A percentile compares a stretch with the other conserved stretches of the same genome.
Evolutionary conservation across 2,113 vertebrate species (phyloP).

Genomic region (Rhinoderma darwinii): DNA sequence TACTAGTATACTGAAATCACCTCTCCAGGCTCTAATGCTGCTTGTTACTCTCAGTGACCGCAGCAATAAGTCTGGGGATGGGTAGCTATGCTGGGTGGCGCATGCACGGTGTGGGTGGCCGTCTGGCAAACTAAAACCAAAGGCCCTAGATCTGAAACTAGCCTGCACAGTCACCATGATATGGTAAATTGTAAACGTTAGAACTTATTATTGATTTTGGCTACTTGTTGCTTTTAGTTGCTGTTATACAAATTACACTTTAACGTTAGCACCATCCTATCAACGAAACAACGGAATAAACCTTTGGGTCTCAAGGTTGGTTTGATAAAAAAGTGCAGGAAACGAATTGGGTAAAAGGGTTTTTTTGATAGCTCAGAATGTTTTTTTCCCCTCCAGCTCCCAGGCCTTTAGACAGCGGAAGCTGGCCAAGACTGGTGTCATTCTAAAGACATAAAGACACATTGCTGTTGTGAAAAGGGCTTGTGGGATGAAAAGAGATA

Average conservation of each 20-base stretch:
- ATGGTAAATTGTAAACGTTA: no score
- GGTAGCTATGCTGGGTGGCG: no score
- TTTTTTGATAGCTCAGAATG: conserved; percentile 67
- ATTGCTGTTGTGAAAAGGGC: conserved; percentile 72
- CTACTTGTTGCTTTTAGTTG: not conserved
- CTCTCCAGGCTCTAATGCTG: no score
- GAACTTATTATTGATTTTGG: no score
- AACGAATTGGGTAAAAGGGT: conserved; percentile 66
- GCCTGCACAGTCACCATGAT: no score
- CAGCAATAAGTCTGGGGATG: no score
- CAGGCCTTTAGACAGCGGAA: conserved; percentile 73
- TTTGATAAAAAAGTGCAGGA: conserved; percentile 1
- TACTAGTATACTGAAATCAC: no score
- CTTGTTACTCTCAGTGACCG: no score
- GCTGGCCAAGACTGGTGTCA: conserved; percentile 72
- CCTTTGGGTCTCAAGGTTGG: not conserved
- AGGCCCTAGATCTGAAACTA: no score
- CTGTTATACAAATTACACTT: not conserved
- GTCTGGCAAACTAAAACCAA: no score
- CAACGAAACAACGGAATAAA: not conserved
- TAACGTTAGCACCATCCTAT: not conserved
- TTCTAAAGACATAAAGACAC: conserved; percentile 70
- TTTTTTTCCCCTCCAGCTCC: conserved; percentile 69
- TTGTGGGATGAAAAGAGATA: conserved; percentile 74
- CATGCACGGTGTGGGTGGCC: no score